Base-by-base conservation (phyloP, 2,888 invertebrate genomes). In the Hemicrepidius hirtus region DNA sequence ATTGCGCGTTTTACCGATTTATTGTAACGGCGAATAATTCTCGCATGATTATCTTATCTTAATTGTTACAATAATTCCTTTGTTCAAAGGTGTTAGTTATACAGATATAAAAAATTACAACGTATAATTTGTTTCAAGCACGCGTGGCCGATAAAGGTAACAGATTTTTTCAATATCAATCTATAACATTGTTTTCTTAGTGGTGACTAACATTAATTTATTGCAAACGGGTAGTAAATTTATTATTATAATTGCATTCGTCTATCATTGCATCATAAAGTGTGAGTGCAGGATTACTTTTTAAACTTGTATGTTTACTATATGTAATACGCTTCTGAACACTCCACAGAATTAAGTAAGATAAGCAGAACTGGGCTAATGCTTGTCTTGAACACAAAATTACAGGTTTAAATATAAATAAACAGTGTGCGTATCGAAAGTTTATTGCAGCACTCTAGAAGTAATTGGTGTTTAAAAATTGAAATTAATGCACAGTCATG, bases 401-500 rank as follows among this genome's bases (percentile, higher is more conserved):
- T 18, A 16, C 49, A 49, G 49, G 12, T 49, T 18, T 18, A 49
- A 49, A 20, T 13, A 49, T 49, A 49, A 18, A 49, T 18, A 13
- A 40, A 40, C n/a, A 16, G 49, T 49, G 7, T 32, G 32, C 32
- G 32, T 6, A 32, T 32, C 32, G 32, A 40, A 40, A 40, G 40
- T 40, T 40, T 40, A 40, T 40, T 40, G 40, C 40, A 32, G 32
- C 40, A 40, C n/a, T 13, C 37, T 13, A 6, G 40, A 40, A 40
- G 49, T 16, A 49, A 49, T 10, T 20, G 49, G 3, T 21, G 16
- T 18, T 18, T 49, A 49, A 49, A 49, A 20, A 20, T 16, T 21
- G 16, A 40, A 40, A 12, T 40, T 12, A 20, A 40, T 59, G 59
- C 40, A 55, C 32, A 67, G 41, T 67, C 55, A 57, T 59, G 67